phyloP scores from a whole-genome alignment of 2,888 invertebrate species.

The Lordiphosa andalusiaca region DNA sequence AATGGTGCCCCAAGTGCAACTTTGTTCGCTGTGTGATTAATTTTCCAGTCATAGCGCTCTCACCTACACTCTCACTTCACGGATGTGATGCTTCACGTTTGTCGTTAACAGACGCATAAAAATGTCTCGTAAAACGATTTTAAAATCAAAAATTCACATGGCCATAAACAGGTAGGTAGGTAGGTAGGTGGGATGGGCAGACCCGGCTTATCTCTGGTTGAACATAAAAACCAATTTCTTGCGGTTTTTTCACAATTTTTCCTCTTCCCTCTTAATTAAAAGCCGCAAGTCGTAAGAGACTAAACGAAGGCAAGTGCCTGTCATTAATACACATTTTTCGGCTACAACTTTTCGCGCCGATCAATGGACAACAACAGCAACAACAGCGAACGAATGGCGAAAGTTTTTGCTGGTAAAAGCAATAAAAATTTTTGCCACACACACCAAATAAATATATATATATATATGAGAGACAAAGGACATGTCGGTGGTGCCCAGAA shows the following conservation, averaged over 20 bases:
- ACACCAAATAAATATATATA: slow-evolving; percentile 11
- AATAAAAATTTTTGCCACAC: slow-evolving; percentile 9
- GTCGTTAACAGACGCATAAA: slow-evolving; percentile 51
- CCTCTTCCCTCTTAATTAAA: slow-evolving; percentile 33
- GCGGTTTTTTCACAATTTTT: slow-evolving; percentile 6
- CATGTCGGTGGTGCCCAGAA: slow-evolving; percentile 2
- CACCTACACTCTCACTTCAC: slow-evolving; percentile 20
- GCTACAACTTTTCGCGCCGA: slow-evolving; percentile 25
- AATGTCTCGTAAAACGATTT: slow-evolving; percentile 56
- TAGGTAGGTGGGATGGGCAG: slow-evolving; percentile 2
- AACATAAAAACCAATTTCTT: slow-evolving; percentile 42
- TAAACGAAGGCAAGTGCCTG: slow-evolving; percentile 6
- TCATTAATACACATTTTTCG: slow-evolving; percentile 3
- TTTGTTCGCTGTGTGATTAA: too few relatives aligned
- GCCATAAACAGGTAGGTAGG: slow-evolving; percentile 32
- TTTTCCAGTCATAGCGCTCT: not conserved
- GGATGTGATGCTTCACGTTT: slow-evolving; percentile 1
- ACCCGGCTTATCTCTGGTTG: slow-evolving; percentile 44
- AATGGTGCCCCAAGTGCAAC: too few relatives aligned
- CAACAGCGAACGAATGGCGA: too few relatives aligned
- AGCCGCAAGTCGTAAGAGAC: slow-evolving; percentile 29
- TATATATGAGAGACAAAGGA: slow-evolving; percentile 2
- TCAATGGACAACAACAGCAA: slow-evolving; percentile 50
- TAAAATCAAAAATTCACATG: slow-evolving; percentile 42
- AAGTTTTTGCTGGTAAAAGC: slow-evolving; percentile 19